A percentile compares a stretch with the other conserved stretches of the same genome.
Evolutionary conservation across 2,888 invertebrate species (phyloP).

Genomic region (Leptopilina myrica): DNA sequence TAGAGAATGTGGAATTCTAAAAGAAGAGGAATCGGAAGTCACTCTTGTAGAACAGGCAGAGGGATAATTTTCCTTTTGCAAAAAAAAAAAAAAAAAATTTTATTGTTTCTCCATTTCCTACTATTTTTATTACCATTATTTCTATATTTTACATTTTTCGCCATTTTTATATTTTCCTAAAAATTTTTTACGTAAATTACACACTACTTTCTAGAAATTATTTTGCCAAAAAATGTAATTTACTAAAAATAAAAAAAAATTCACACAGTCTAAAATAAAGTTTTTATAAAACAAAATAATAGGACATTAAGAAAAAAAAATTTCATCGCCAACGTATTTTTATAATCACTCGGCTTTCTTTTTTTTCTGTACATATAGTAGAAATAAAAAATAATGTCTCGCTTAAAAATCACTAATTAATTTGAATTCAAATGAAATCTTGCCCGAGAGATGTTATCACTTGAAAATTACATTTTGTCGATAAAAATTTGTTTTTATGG

Average conservation of each 20-base stretch:
- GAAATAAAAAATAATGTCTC: not conserved
- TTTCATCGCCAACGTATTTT: too few relatives aligned
- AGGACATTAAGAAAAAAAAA: too few relatives aligned
- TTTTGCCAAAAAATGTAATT: too few relatives aligned
- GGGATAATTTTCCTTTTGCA: not conserved
- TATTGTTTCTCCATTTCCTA: not conserved
- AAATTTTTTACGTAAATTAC: too few relatives aligned
- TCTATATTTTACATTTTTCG: constrained; percentile 15
- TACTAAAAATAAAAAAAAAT: too few relatives aligned
- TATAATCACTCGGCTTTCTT: not conserved
- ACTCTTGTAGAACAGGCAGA: constrained; percentile 21
- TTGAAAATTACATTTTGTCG: not conserved
- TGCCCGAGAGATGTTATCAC: not conserved
- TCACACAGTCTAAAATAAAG: too few relatives aligned
- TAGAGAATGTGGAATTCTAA: constrained; percentile 69
- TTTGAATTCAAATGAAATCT: not conserved
- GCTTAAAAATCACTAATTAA: constrained; percentile 10
- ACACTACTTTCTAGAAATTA: too few relatives aligned
- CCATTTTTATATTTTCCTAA: too few relatives aligned
- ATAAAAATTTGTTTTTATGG: constrained; percentile 22
- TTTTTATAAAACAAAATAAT: too few relatives aligned
- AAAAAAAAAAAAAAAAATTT: not conserved
- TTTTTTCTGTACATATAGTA: not conserved
- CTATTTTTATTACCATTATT: not conserved
- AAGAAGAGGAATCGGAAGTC: constrained; percentile 58